These are phyloP conservation scores for Talpa occidentalis DNA, from an alignment of 2,113 vertebrate genomes.

Conservation along the genomic window DNA sequence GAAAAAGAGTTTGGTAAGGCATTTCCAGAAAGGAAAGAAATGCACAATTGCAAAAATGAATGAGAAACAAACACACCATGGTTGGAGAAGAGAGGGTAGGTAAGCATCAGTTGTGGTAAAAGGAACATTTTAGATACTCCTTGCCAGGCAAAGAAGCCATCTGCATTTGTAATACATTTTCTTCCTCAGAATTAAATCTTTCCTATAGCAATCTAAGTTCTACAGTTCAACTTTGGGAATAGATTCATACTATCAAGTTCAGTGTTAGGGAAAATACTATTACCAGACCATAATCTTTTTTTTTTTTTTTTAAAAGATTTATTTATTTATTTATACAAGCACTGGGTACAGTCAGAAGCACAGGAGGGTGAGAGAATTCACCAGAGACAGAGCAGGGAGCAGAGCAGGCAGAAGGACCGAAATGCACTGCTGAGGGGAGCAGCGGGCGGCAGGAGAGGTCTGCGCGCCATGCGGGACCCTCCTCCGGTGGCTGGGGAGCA, in stretches of 20 bases:
- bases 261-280: not conserved
- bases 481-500: too few relatives aligned
- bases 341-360: too few relatives aligned
- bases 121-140: not conserved
- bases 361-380: too few relatives aligned
- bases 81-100: not conserved
- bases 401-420: too few relatives aligned
- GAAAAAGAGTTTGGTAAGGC: not conserved
- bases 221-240: not conserved
- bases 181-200: not conserved
- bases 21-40: not conserved
- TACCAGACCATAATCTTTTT: not conserved
- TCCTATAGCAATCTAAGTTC: not conserved
- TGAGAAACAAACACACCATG: not conserved
- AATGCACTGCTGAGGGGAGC: too few relatives aligned
- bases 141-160: not conserved
- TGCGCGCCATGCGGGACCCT: too few relatives aligned
- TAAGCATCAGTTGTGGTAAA: not conserved
- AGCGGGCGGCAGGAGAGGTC: too few relatives aligned
- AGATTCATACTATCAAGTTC: not conserved
- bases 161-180: not conserved
- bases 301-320: too few relatives aligned
- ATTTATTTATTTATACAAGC: too few relatives aligned
- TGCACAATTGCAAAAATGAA: not conserved
- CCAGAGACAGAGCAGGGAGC: too few relatives aligned